Conservation (phyloP, 2,113 vertebrate genomes). For the Alosa alosa region DNA sequence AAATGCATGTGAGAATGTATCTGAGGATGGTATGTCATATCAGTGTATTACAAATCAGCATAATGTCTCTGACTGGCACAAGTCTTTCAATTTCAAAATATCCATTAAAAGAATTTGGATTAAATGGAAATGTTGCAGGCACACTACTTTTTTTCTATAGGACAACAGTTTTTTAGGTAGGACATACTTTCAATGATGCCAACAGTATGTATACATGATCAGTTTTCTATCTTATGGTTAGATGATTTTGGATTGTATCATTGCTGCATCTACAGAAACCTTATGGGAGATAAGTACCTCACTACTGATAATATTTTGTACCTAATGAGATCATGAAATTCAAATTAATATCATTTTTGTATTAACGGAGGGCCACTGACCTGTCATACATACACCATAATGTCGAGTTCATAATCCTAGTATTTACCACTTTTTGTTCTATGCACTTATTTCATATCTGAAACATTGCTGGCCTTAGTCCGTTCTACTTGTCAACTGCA, state of each 20-base stretch:
- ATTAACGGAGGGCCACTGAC: neutral
- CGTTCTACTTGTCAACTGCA: neutral
- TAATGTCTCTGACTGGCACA: neutral
- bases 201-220: neutral
- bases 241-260: neutral
- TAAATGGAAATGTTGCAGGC: neutral
- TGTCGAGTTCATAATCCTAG: neutral
- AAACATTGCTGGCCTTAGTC: slow-evolving; percentile 34
- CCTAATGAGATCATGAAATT: neutral
- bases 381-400: neutral
- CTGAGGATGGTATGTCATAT: slow-evolving; percentile 18
- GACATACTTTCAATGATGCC: neutral
- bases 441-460: slow-evolving; percentile 29
- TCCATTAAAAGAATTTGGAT: neutral
- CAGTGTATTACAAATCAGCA: slow-evolving; percentile 18
- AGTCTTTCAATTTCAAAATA: neutral
- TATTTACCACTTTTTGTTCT: slow-evolving; percentile 17
- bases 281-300: slow-evolving; percentile 13
- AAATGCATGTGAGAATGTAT: neutral
- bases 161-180: neutral
- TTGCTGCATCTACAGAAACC: slow-evolving; percentile 9
- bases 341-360: neutral
- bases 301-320: neutral
- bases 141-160: neutral
- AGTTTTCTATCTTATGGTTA: neutral